Base-by-base conservation (phyloP, 2,113 vertebrate genomes). In the Engystomops pustulosus region DNA sequence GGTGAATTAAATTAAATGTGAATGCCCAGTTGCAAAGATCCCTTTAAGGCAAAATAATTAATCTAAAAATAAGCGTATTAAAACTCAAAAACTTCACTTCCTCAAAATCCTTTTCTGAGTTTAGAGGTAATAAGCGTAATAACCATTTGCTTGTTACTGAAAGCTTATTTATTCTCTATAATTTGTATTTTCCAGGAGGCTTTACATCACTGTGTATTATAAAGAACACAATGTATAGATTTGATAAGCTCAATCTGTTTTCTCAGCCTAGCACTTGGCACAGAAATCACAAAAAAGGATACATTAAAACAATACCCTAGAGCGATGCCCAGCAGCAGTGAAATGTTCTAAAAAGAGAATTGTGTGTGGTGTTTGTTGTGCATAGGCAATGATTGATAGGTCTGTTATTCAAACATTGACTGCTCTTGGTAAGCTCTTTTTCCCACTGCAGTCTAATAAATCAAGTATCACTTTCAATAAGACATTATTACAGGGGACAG, bases 401-500 rank as follows among this genome's bases (percentile, higher is more conserved):
- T 72, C 80, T 71, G 80, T 69, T 71, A 71, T 69, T 81, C 80
- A 81, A 55, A 81, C 49, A 69, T 58, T 81, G 80, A 81, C 80
- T 71, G 80, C 68, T 81, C 49, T 55, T 71, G 65, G 67, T 81
- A 58, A 81, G 68, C 80, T 58, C 80, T 69, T 81, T 81, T 72
- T 81, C 67, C 68, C 49, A 38, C 45, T 60, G 80, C 80, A 81
- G 67, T 71, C 47, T 81, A 81, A 81, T 81, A 81, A 81, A 81
- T 81, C 80, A 71, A 81, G 65, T 71, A 81, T 81, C 30, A 32
- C 80, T 71, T 81, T 71, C 80, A 81, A 81, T 81, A 81, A 81
- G 68, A 71, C 65, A 69, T 81, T 58, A 81, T 81, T 81, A 71
- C 47, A 72, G 32, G 60, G 68, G 47, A 58, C 47, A 81, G 47